Base-by-base conservation (phyloP, 2,113 vertebrate genomes). In the Phalacrocorax brasilianus region DNA sequence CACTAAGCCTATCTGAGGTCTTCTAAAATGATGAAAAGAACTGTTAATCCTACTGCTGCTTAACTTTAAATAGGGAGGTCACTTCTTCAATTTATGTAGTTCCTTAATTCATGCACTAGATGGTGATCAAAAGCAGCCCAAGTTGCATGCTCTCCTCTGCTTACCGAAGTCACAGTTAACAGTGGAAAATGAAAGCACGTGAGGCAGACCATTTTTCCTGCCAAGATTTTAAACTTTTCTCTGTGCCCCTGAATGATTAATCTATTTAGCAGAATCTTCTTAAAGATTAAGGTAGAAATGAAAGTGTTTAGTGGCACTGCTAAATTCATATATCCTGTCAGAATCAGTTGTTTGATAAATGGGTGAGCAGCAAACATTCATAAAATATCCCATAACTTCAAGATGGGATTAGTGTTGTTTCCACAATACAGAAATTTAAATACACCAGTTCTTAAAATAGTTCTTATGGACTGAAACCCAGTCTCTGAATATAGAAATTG, bases 101-200 rank as follows among this genome's bases (percentile, higher is more conserved):
- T 98, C 88, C 77, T 58, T 2, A 50, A 55, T 72, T 94, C 44
- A 13, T 75, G 79, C 98, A 95, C 97, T 98, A 98, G 98, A 97
- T 98, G 98, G 98, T 76, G 97, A 84, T 96, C 96, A 90, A 94
- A 91, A 97, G 89, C 97, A 97, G 91, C 63, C 68, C 84, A 97
- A 89, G 26, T 42, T 61, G 16, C 9, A 1, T 4, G 6, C 27
- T 85, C 18, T 15, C 24, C 32, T 38, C 21, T 45, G n/a, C 67
- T 74, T 66, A 28, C 56, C 70, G 50, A 68, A 67, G 38, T 89
- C 82, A n/a, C 38, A 28, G 44, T 9, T 44, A 35, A 53, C 47
- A 50, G 6, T 19, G 72, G 85, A 71, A 91, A 88, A 81, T 62
- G 52, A 87, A 95, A 84, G 50, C 59, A 19, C 32, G 8, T 16